Evolutionary conservation across 2,888 invertebrate genomes (phyloP), one percentile per base, ranked within the genome.

Genomic region (Rhyacophila evoluta): DNA sequence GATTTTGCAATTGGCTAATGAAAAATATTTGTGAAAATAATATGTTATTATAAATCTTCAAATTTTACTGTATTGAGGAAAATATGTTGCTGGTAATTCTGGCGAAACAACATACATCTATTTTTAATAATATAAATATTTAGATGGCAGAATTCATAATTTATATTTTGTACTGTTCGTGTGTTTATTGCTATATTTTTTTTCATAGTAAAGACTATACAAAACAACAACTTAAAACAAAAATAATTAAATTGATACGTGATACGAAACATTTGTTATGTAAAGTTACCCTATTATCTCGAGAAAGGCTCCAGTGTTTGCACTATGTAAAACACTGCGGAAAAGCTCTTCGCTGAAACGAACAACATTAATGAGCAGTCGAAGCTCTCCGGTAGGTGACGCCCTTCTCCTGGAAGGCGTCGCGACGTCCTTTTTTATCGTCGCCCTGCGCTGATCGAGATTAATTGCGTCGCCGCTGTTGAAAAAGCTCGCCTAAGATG

Each of bases 351-450:
- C 8, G 4, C 29, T 33, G 29, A 6, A 33, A 6, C 55, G 55
- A 55, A 19, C 55, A 55, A 25, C 55, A 55, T 55, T 55, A 55
- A 55, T 55, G 55, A 55, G 55, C 55, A 55, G 55, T 55, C 55
- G 55, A 55, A 55, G 55, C 55, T 19, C 55, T 55, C 2, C 55
- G 55, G 55, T 55, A 19, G 55, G 55, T 19, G 55, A 19, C 55
- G 15, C 19, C 25, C 29, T 6, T 33, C 19, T 12, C 55, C 19
- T 2, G 55, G 15, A 19, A 55, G 55, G 55, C 55, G 55, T 55
- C 19, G 55, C 55, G 55, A 55, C 25, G 55, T 55, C 55, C 55
- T 55, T 55, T 55, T 55, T 55, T 55, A 55, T 55, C 55, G 55
- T 10, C 55, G 55, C 55, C 55, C 55, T 15, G 55, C 55, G 55